Evolutionary conservation across 2,113 vertebrate genomes (phyloP).

Genomic region (Paradisaea rubra): DNA sequence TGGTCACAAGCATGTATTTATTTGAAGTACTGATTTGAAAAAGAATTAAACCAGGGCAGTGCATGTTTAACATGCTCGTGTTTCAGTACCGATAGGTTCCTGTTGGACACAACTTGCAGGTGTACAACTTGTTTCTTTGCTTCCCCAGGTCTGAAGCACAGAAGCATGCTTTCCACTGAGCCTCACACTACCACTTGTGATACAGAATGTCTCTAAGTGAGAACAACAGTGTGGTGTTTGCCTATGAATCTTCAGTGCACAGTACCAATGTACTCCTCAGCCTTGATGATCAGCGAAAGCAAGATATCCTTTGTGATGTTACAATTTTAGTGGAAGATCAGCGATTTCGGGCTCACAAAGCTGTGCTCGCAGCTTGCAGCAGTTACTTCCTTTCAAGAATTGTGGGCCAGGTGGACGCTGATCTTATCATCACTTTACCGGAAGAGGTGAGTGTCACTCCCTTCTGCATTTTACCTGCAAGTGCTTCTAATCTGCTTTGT

Average conservation of each 20-base stretch:
- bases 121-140: neutral
- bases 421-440: conserved; percentile 82
- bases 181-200: neutral
- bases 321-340: conserved; percentile 83
- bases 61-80: neutral
- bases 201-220: conserved; percentile 77
- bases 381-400: conserved; percentile 83
- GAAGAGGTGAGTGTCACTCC: conserved; percentile 77
- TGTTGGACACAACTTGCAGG: neutral
- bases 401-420: conserved; percentile 65
- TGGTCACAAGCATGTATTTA: neutral
- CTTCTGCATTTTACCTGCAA: neutral
- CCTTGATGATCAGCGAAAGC: conserved; percentile 74
- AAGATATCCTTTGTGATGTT: conserved; percentile 76
- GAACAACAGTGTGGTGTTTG: conserved; percentile 69
- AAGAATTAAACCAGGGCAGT: neutral
- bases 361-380: conserved; percentile 90
- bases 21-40: neutral
- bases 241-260: conserved; percentile 77
- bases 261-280: conserved; percentile 72
- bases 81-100: neutral
- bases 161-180: conserved; percentile 74
- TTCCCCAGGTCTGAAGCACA: conserved; percentile 49
- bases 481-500: neutral
- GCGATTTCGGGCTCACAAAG: conserved; percentile 85